A percentile compares a stretch with the other conserved stretches of the same genome.
Evolutionary conservation across 64 coral and sea anemone genomes (phyloP).

Genomic region (Actinia tenebrosa): DNA sequence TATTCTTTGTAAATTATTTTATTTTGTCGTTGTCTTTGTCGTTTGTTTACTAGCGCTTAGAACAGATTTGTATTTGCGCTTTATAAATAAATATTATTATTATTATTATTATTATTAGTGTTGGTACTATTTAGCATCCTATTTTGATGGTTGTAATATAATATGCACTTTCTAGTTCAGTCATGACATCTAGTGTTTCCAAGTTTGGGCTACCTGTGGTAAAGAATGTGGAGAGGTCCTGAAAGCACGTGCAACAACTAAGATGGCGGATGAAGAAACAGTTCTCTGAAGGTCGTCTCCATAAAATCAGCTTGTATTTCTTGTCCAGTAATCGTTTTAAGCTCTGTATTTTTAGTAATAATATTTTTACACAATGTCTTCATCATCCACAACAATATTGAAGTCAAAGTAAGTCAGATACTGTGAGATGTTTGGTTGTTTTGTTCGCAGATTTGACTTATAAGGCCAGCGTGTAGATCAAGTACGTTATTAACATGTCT

Average conservation of each 20-base stretch:
- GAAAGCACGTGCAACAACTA: neutral
- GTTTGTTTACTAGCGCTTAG: too few relatives aligned
- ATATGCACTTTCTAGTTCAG: too few relatives aligned
- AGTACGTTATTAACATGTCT: neutral
- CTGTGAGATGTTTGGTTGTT: neutral
- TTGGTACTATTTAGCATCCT: too few relatives aligned
- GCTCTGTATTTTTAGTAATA: neutral
- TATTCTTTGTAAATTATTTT: too few relatives aligned
- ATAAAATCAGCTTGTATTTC: neutral
- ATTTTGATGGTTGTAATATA: too few relatives aligned
- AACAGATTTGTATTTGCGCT: too few relatives aligned
- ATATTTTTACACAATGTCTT: neutral
- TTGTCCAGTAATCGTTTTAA: neutral
- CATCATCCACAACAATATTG: neutral
- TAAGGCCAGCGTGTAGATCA: too few relatives aligned
- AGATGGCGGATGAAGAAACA: neutral
- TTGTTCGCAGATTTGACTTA: neutral
- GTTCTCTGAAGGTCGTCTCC: neutral
- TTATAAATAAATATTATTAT: too few relatives aligned
- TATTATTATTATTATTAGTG: too few relatives aligned
- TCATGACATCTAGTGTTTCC: neutral
- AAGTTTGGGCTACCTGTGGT: neutral
- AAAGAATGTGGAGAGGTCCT: neutral
- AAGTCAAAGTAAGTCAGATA: conserved; percentile 3
- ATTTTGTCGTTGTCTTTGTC: too few relatives aligned